Evolutionary conservation across 37 sponge, comb jelly and placozoan genomes (phyloP).

Genomic region (Haliclona indistincta): DNA sequence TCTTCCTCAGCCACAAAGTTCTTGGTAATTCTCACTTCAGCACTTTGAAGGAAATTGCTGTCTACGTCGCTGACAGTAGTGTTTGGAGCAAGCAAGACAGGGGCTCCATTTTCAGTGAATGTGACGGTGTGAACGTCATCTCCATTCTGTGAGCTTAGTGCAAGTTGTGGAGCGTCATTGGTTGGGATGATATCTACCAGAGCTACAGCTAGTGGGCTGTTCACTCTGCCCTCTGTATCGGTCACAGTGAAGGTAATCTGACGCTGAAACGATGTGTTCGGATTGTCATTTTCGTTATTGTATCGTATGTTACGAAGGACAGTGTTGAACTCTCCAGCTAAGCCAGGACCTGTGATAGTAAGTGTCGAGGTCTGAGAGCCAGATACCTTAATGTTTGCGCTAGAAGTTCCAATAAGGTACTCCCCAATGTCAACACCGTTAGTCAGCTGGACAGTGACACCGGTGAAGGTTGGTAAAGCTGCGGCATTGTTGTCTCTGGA

Average conservation of each 20-base stretch:
- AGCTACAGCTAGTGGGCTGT: constrained; percentile 11
- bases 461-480: constrained; percentile 27
- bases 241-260: constrained; percentile 25
- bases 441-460: constrained; percentile 14
- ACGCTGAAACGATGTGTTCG: constrained; percentile 14
- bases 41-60: constrained; percentile 20
- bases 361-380: background rate
- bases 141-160: background rate
- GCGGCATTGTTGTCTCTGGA: constrained; percentile 6
- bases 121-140: background rate
- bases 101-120: constrained; percentile 25
- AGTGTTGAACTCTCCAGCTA: constrained; percentile 23
- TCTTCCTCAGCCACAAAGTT: constrained; percentile 8
- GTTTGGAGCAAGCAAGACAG: constrained; percentile 11
- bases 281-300: constrained; percentile 30
- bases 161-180: constrained; percentile 47
- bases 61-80: constrained; percentile 55
- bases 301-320: constrained; percentile 34
- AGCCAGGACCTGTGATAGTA: constrained; percentile 45
- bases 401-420: constrained; percentile 5
- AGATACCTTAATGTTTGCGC: constrained; percentile 11
- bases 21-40: constrained; percentile 39
- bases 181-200: constrained; percentile 26
- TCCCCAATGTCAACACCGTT: constrained; percentile 21
- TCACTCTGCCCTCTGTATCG: constrained; percentile 50